Percentiles rank a stretch among this genome's conserved stretches.
Conservation (phyloP, 1,140 invertebrate genomes). For the Drosophila nebulosa region DNA sequence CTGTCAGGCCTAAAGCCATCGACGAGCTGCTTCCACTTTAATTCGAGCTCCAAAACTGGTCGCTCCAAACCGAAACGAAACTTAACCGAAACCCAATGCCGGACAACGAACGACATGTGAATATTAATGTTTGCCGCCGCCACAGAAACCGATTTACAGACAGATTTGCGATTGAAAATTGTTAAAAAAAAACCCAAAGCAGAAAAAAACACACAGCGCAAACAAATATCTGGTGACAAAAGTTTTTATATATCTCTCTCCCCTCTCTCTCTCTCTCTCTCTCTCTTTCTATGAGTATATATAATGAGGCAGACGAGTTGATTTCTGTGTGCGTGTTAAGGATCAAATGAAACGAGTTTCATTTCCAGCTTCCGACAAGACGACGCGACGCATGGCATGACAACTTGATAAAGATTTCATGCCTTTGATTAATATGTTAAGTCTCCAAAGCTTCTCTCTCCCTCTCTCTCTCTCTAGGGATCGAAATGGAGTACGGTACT, state of each 20-base stretch:
- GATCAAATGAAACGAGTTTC: constrained; percentile 75
- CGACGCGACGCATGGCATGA: constrained; percentile 53
- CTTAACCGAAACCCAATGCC: constrained; percentile 5
- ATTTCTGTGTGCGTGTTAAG: constrained; percentile 67
- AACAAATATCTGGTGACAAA: constrained; percentile 62
- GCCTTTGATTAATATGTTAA: constrained; percentile 79
- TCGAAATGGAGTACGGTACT: constrained; percentile 22
- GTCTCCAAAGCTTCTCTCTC: constrained; percentile 16
- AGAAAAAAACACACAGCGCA: constrained; percentile 10
- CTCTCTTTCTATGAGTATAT: constrained; percentile 29
- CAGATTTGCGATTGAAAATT: not conserved
- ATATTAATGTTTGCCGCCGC: constrained; percentile 68
- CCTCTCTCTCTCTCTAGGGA: not conserved
- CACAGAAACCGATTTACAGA: constrained; percentile 29
- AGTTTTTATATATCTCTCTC: not conserved
- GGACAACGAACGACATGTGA: constrained; percentile 71
- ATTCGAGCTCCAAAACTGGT: constrained; percentile 19
- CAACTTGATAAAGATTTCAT: constrained; percentile 79
- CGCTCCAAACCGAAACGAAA: constrained; percentile 5
- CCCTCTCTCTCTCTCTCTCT: constrained; percentile 13
- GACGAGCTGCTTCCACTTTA: not conserved
- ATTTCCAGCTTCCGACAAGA: constrained; percentile 30
- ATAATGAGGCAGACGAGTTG: constrained; percentile 57
- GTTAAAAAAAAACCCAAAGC: not conserved
- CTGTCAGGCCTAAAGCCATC: constrained; percentile 32